Conservation (phyloP, 2,113 vertebrate genomes). For the Perca flavescens region DNA sequence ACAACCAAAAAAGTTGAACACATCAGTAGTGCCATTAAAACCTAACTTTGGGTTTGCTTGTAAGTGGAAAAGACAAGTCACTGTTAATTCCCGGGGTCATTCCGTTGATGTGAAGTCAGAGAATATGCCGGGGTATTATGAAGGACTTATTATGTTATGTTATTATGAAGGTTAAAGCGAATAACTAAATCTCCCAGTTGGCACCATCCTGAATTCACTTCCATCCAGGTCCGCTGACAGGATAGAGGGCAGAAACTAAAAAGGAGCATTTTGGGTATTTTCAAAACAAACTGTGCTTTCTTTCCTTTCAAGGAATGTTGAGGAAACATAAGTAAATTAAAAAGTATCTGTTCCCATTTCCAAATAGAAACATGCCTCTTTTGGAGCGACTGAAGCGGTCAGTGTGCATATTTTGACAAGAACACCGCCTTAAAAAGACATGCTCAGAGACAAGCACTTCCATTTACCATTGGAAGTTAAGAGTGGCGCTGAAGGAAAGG, state of each 20-base stretch:
- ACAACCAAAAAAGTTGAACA: constrained; percentile 68
- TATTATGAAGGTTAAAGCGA: constrained; percentile 57
- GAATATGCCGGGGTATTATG: constrained; percentile 52
- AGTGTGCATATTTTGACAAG: constrained; percentile 30
- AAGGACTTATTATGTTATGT: constrained; percentile 61
- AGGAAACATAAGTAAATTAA: constrained; percentile 44
- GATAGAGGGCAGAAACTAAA: constrained; percentile 40
- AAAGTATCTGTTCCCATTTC: constrained; percentile 35
- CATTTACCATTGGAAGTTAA: constrained; percentile 24
- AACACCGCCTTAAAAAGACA: constrained; percentile 41
- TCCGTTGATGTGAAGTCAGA: constrained; percentile 67
- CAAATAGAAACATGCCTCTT: constrained; percentile 32
- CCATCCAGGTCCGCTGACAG: constrained; percentile 20
- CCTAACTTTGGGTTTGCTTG: constrained; percentile 30
- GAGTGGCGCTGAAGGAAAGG: constrained; percentile 24
- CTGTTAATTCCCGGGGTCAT: constrained; percentile 59
- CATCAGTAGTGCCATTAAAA: constrained; percentile 70
- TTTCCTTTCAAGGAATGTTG: constrained; percentile 26
- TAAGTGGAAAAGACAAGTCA: constrained; percentile 79
- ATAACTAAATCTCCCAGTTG: constrained; percentile 51
- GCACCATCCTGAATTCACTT: constrained; percentile 25
- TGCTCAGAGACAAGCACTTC: not conserved
- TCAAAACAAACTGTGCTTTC: constrained; percentile 44
- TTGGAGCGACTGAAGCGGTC: constrained; percentile 29
- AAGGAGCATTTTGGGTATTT: constrained; percentile 15